Conservation (phyloP, 2,113 vertebrate species). For the Stomatorhinus ivindoensis region DNA sequence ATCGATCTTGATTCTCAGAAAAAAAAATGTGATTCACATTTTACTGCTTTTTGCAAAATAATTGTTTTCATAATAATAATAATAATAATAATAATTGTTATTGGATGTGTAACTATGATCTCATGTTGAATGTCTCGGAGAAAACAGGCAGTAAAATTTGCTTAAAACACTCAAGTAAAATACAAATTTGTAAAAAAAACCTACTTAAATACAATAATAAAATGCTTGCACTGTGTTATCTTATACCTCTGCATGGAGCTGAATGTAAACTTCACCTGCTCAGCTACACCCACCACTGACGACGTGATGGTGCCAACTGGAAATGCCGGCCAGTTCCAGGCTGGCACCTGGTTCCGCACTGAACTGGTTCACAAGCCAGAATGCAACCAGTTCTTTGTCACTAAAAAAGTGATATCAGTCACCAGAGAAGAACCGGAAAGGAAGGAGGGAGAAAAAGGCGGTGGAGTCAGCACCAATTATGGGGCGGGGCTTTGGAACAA, state of each 20-base stretch:
- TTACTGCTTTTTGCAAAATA: background rate
- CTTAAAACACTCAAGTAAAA: background rate
- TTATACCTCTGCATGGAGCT: background rate
- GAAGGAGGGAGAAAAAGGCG: background rate
- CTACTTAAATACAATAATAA: background rate
- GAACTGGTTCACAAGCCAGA: background rate
- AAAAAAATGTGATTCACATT: background rate
- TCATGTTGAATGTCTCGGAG: background rate
- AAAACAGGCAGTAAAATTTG: background rate
- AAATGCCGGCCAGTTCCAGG: background rate
- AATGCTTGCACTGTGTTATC: background rate
- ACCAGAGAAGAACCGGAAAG: background rate
- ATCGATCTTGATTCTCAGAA: background rate
- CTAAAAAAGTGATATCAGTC: background rate
- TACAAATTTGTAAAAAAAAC: background rate
- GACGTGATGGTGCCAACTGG: too few relatives aligned
- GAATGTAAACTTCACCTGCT: too few relatives aligned
- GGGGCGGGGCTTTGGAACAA: background rate
- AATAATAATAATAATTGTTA: background rate
- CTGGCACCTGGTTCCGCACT: background rate
- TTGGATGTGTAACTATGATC: background rate
- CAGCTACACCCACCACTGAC: too few relatives aligned
- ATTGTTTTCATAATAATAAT: too few relatives aligned
- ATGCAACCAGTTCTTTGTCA: background rate
- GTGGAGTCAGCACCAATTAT: background rate